phyloP scores from a whole-genome alignment of 2,888 invertebrate genomes.

The Pocota personata region DNA sequence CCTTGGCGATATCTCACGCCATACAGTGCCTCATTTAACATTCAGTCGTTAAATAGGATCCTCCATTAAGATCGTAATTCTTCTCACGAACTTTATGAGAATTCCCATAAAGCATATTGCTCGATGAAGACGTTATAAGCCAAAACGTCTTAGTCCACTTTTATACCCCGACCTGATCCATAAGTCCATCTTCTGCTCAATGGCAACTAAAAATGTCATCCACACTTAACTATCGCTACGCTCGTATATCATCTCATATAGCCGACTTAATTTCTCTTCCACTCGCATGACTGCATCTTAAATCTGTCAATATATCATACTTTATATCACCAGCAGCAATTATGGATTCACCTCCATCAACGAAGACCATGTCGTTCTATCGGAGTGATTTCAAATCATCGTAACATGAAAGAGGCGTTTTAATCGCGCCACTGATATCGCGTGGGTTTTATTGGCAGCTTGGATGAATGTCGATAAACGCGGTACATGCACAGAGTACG shows the following conservation, averaged over 20 bases:
- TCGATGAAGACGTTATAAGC: not conserved
- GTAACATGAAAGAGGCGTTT: conserved; percentile 63
- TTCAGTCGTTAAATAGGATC: not conserved
- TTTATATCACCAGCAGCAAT: conserved; percentile 50
- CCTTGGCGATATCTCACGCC: not conserved
- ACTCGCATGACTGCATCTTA: conserved; percentile 11
- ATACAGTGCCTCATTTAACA: not conserved
- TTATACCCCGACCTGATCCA: not conserved
- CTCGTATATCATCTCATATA: conserved; percentile 29
- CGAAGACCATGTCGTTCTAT: not conserved
- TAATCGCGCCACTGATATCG: conserved; percentile 19
- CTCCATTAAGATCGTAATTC: not conserved
- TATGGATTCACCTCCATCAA: conserved; percentile 21
- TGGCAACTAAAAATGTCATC: conserved; percentile 18
- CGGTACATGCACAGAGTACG: not conserved
- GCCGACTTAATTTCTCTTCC: conserved; percentile 10
- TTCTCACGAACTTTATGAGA: not conserved
- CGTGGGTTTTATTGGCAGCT: conserved; percentile 54
- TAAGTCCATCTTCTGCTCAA: not conserved
- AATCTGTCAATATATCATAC: conserved; percentile 54
- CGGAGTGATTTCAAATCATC: conserved; percentile 22
- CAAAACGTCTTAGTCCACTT: not conserved
- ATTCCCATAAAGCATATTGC: not conserved
- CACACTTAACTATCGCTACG: conserved; percentile 2
- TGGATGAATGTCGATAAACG: conserved; percentile 18